Conservation (phyloP, 2,113 vertebrate species). For the Spea bombifrons region DNA sequence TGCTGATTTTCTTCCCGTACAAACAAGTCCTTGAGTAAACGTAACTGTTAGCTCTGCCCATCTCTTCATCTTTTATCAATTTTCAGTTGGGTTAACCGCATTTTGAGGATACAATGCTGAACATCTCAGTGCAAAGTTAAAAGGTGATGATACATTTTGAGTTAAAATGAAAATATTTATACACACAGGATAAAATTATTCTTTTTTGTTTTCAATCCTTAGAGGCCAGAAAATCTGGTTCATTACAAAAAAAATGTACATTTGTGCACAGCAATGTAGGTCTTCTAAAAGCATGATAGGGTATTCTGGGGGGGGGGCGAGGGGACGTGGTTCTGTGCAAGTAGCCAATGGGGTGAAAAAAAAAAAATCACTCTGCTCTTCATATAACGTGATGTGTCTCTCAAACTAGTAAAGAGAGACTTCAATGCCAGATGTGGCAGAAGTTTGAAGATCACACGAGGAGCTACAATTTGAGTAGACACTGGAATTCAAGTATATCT, state of each 20-base stretch:
- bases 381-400: constrained; percentile 5
- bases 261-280: constrained; percentile 17
- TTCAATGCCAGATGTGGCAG: background rate
- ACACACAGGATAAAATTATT: background rate
- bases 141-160: constrained; percentile 19
- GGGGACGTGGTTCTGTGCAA: background rate
- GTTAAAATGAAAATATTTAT: constrained; percentile 9
- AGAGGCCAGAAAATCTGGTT: background rate
- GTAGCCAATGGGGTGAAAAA: too few relatives aligned
- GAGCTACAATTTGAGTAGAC: constrained; percentile 56
- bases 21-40: constrained; percentile 46
- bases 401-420: constrained; percentile 21
- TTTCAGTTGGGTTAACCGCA: constrained; percentile 18
- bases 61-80: constrained; percentile 1
- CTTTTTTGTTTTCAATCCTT: background rate
- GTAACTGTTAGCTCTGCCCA: constrained; percentile 32
- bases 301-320: background rate
- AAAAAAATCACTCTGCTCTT: background rate
- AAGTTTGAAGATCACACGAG: background rate
- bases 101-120: background rate
- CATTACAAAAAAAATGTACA: background rate
- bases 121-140: constrained; percentile 43
- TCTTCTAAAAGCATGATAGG: background rate
- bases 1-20: constrained; percentile 21
- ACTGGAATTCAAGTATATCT: constrained; percentile 94